phyloP scores from a whole-genome alignment of 1,140 invertebrate genomes.

The Amphibalanus amphitrite region DNA sequence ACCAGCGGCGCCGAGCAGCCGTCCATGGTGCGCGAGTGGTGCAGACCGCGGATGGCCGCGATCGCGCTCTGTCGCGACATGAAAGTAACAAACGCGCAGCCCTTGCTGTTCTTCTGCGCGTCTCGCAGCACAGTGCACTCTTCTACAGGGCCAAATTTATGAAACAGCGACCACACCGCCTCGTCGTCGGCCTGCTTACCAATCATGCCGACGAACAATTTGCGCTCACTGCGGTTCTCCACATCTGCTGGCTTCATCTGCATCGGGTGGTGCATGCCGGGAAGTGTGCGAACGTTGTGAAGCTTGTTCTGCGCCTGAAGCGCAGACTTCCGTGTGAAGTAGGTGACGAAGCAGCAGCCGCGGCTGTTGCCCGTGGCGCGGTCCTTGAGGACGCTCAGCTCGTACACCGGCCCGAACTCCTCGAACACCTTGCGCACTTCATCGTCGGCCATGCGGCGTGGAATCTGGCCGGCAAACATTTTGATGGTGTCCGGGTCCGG shows the following conservation, averaged over 20 bases:
- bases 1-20: conserved; percentile 92
- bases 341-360: conserved; percentile 99
- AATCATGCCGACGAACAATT: conserved; percentile 97
- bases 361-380: conserved; percentile 78
- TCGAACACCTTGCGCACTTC: conserved; percentile 91
- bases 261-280: conserved; percentile 98
- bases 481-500: conserved; percentile 97
- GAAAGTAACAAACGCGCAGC: conserved; percentile 97
- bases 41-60: conserved; percentile 83
- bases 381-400: conserved; percentile 92
- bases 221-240: conserved; percentile 96
- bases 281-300: conserved; percentile 95
- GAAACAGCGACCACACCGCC: conserved; percentile 84
- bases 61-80: conserved; percentile 87
- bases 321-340: conserved; percentile 90
- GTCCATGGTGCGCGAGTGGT: conserved; percentile 98
- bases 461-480: conserved; percentile 99
- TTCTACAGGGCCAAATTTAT: conserved; percentile 83
- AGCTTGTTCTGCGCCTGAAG: conserved; percentile 95
- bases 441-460: conserved; percentile 89
- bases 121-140: conserved; percentile 95
- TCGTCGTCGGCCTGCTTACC: conserved; percentile 93
- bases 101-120: conserved; percentile 77
- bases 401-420: conserved; percentile 88
- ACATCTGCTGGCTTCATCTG: conserved; percentile 99